These are phyloP conservation scores for Standfussiana lucernea DNA, from an alignment of 2,888 invertebrate genomes.

Conservation along the genomic window DNA sequence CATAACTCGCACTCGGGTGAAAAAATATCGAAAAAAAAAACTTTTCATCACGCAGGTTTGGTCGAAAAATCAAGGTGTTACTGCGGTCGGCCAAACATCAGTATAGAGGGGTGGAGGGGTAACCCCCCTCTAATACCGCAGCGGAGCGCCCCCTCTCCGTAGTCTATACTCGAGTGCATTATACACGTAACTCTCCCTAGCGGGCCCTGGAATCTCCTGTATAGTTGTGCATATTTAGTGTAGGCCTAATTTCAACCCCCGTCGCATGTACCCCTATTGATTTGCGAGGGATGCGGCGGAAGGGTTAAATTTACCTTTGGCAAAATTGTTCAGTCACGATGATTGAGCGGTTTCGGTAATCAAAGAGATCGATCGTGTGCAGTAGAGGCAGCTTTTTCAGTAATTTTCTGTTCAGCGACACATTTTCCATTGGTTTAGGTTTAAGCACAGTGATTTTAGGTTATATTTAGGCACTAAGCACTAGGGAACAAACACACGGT, in stretches of 20 bases:
- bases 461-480: conserved; percentile 27
- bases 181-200: conserved; percentile 81
- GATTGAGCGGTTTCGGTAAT: conserved; percentile 78
- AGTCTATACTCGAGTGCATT: conserved; percentile 87
- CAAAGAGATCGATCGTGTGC: conserved; percentile 76
- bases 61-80: conserved; percentile 86
- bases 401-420: conserved; percentile 65
- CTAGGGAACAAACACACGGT: neutral
- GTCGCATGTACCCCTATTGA: conserved; percentile 77
- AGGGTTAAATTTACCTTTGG: conserved; percentile 84
- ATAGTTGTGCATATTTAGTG: conserved; percentile 86
- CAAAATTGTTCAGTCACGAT: conserved; percentile 77
- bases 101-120: conserved; percentile 63
- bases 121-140: conserved; percentile 67
- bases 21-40: conserved; percentile 50
- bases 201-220: conserved; percentile 77
- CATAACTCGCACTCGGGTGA: conserved; percentile 52
- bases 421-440: conserved; percentile 60
- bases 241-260: conserved; percentile 81
- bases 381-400: conserved; percentile 61
- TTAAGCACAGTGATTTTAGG: conserved; percentile 28
- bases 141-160: conserved; percentile 66
- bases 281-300: conserved; percentile 76
- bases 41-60: conserved; percentile 74
- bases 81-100: conserved; percentile 72